A percentile compares a stretch with the other conserved stretches of the same genome.
Evolutionary conservation across 2,797 vertebrate species (phyloP).

Genomic region (Thamnophis elegans): DNA sequence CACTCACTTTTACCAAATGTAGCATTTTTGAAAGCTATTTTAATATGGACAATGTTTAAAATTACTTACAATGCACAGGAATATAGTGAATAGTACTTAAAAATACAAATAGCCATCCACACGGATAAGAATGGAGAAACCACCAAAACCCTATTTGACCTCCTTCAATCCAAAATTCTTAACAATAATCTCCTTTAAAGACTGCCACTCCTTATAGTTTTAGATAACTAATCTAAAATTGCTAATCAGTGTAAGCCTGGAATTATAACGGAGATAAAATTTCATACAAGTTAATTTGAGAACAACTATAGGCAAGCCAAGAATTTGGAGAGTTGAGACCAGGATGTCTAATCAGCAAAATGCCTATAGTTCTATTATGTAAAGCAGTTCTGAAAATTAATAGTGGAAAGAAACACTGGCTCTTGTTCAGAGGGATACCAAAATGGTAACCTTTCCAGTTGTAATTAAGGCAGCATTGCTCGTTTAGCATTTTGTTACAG

Average conservation of each 20-base stretch:
- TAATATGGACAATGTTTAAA: neutral
- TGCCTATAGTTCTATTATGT: neutral
- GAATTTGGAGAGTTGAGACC: neutral
- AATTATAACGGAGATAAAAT: neutral
- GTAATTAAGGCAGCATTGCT: neutral
- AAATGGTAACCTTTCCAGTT: neutral
- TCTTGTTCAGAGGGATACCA: neutral
- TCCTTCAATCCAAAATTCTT: neutral
- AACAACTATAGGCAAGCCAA: neutral
- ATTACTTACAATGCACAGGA: neutral
- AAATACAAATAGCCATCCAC: neutral
- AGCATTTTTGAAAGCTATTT: neutral
- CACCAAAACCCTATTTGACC: neutral
- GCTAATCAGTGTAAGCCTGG: neutral
- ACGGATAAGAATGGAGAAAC: neutral
- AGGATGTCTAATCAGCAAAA: neutral
- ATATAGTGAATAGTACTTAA: neutral
- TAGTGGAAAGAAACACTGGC: neutral
- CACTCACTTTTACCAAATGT: neutral
- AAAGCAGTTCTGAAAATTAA: neutral
- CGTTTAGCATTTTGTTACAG: neutral
- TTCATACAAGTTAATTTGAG: neutral
- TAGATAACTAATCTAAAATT: neutral
- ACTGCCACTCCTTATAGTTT: neutral
- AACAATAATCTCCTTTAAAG: neutral